Conservation (phyloP, 2,113 vertebrate species). For the Crotalus horridus region DNA sequence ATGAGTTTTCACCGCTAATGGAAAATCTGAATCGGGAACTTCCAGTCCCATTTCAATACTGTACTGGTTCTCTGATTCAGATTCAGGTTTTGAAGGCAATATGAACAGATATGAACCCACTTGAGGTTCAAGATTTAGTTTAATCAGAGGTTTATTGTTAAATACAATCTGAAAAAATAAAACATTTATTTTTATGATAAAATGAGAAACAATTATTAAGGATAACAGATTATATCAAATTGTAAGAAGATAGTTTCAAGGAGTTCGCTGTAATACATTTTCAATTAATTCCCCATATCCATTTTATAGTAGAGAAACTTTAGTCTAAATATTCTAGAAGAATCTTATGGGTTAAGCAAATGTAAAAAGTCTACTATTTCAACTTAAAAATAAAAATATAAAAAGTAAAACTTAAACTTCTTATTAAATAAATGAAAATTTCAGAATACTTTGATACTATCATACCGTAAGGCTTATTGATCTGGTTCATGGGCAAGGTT, state of each 20-base stretch:
- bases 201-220: too few species aligned
- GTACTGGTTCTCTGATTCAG: neutral
- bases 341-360: neutral
- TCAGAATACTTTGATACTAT: neutral
- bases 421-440: neutral
- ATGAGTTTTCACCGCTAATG: neutral
- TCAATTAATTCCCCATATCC: too few species aligned
- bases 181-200: too few species aligned
- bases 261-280: too few species aligned
- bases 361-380: neutral
- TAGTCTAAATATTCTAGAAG: neutral
- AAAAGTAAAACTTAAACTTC: neutral
- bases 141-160: neutral
- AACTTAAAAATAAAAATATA: neutral
- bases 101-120: neutral
- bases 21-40: neutral
- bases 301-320: too few species aligned
- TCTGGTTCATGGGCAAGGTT: neutral
- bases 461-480: neutral
- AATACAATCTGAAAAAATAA: too few species aligned
- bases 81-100: neutral
- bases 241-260: too few species aligned
- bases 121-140: neutral
- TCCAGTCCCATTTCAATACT: neutral
- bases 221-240: too few species aligned